Conservation (phyloP, 2,113 vertebrate species). For the Ginglymostoma cirratum region DNA sequence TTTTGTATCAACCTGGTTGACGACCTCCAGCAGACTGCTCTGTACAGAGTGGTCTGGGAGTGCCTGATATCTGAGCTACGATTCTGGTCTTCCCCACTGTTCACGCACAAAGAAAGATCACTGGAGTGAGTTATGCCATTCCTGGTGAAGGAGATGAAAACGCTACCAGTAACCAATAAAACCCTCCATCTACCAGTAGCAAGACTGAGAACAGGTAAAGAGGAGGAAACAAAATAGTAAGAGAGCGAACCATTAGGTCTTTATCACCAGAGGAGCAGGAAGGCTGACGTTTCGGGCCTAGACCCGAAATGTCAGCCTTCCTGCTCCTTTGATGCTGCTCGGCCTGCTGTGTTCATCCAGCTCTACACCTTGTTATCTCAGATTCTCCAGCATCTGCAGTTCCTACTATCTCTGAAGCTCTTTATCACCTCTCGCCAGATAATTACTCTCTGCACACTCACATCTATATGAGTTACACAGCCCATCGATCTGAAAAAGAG, state of each 20-base stretch:
- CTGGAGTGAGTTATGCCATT: not conserved
- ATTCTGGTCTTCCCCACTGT: not conserved
- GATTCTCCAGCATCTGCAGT: too few relatives aligned
- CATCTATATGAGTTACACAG: not conserved
- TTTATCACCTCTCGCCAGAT: not conserved
- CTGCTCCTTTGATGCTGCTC: too few relatives aligned
- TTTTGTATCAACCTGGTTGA: not conserved
- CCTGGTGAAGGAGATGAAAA: not conserved
- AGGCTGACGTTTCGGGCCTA: too few relatives aligned
- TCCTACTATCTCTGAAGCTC: not conserved
- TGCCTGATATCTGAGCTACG: not conserved
- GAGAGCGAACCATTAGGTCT: not conserved
- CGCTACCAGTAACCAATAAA: not conserved
- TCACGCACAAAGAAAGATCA: not conserved
- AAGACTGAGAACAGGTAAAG: not conserved
- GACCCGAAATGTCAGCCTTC: too few relatives aligned
- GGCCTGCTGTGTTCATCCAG: too few relatives aligned
- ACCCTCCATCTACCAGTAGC: not conserved
- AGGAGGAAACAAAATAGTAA: not conserved
- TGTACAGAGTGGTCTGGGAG: not conserved
- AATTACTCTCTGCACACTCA: not conserved
- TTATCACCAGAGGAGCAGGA: too few relatives aligned
- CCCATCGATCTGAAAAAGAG: not conserved
- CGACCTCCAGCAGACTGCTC: not conserved
- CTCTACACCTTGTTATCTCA: too few relatives aligned